A percentile compares a stretch with the other conserved stretches of the same genome.
phyloP scores from a whole-genome alignment of 2,888 invertebrate genomes.

The Callimorpha dominula region DNA sequence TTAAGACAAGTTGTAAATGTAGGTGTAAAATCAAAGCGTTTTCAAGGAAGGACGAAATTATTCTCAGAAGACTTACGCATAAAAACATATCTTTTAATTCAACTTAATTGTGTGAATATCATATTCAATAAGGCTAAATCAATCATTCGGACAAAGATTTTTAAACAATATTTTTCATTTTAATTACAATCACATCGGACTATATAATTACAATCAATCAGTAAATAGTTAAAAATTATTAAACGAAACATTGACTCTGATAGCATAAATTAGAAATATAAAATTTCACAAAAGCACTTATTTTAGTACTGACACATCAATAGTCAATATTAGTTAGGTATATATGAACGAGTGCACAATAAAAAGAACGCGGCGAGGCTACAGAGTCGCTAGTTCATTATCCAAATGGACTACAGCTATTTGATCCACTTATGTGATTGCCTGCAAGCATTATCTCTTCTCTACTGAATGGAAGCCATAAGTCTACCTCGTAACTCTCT shows the following conservation, averaged over 20 bases:
- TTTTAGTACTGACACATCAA: conserved; percentile 38
- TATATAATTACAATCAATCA: neutral
- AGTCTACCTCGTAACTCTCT: conserved; percentile 85
- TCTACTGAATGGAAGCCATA: conserved; percentile 83
- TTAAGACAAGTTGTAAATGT: neutral
- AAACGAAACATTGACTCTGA: neutral
- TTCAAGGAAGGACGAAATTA: neutral
- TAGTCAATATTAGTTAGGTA: conserved; percentile 60
- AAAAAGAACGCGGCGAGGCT: conserved; percentile 72
- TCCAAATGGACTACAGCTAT: conserved; percentile 87
- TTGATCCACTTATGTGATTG: conserved; percentile 87
- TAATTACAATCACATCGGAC: too few relatives aligned
- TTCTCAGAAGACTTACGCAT: neutral
- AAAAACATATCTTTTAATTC: neutral
- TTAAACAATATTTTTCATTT: neutral
- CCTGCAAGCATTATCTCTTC: conserved; percentile 86
- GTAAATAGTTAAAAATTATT: neutral
- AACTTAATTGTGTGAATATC: neutral
- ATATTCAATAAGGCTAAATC: neutral
- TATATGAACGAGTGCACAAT: conserved; percentile 71
- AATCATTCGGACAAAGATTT: neutral
- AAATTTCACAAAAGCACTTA: neutral
- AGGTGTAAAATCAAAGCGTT: neutral
- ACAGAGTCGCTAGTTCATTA: conserved; percentile 84
- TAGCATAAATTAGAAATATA: neutral